Conservation (phyloP, 2,888 invertebrate species). For the Campoplex capitator region DNA sequence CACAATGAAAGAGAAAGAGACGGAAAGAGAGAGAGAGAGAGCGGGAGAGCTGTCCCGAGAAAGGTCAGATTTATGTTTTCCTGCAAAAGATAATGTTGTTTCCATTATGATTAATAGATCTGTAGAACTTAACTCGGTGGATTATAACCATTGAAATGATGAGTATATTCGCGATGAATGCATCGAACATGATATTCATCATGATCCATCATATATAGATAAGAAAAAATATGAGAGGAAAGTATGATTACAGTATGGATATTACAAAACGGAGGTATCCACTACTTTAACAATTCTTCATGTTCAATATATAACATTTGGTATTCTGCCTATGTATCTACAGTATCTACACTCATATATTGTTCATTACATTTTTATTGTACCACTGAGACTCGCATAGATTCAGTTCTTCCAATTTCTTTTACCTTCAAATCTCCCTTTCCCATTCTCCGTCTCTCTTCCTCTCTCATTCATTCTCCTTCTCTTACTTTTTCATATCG, state of each 20-base stretch:
- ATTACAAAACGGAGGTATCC: neutral
- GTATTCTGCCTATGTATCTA: neutral
- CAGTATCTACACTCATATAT: neutral
- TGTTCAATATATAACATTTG: slow-evolving; percentile 1
- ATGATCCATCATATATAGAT: neutral
- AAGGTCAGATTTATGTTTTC: slow-evolving; percentile 60
- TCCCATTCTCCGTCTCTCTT: neutral
- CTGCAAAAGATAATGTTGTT: slow-evolving; percentile 11
- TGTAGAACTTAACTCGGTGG: neutral
- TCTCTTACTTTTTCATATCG: slow-evolving; percentile 21
- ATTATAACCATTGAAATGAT: slow-evolving; percentile 43
- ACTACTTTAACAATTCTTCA: neutral
- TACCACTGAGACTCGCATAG: neutral
- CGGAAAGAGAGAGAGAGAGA: slow-evolving; percentile 21
- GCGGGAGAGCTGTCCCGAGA: slow-evolving; percentile 22
- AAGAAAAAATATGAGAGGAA: neutral
- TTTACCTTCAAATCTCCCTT: neutral
- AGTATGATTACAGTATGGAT: slow-evolving; percentile 8
- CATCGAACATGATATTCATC: slow-evolving; percentile 28
- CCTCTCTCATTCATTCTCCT: neutral
- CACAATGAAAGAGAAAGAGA: slow-evolving; percentile 16
- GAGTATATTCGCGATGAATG: slow-evolving; percentile 28
- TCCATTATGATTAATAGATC: slow-evolving; percentile 66
- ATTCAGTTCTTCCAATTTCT: slow-evolving; percentile 4
- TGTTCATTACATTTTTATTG: slow-evolving; percentile 14